Evolutionary conservation across 92 coral and sea anemone species (phyloP).

Genomic region (Ricordea florida): DNA sequence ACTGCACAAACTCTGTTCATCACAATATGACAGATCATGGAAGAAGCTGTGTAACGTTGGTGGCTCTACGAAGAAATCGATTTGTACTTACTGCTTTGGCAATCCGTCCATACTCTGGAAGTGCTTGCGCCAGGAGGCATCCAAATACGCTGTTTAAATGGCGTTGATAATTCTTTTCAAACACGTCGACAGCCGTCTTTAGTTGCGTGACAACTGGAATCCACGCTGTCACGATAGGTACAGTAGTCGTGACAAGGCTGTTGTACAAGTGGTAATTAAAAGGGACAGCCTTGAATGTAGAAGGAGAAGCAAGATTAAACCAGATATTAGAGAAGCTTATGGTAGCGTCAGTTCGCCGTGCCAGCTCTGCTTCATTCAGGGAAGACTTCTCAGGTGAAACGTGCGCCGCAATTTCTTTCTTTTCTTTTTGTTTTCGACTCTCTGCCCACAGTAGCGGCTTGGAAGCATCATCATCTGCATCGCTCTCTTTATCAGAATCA

Average conservation of each 20-base stretch:
- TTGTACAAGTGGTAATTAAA: slow-evolving; percentile 94
- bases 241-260: slow-evolving; percentile 91
- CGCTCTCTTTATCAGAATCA: slow-evolving; percentile 91
- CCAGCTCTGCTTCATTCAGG: slow-evolving; percentile 66
- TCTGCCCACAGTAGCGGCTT: slow-evolving; percentile 35
- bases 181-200: slow-evolving; percentile 23
- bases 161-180: slow-evolving; percentile 61
- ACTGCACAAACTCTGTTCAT: no score
- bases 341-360: slow-evolving; percentile 77
- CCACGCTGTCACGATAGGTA: slow-evolving; percentile 95
- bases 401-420: neutral
- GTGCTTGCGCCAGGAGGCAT: slow-evolving; percentile 91
- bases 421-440: neutral
- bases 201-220: slow-evolving; percentile 79
- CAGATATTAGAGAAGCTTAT: slow-evolving; percentile 80
- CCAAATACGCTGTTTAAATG: slow-evolving; percentile 76
- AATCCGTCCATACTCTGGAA: slow-evolving; percentile 87
- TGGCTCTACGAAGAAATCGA: neutral
- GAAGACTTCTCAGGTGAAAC: slow-evolving; percentile 1
- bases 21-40: no score
- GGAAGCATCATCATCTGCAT: slow-evolving; percentile 57
- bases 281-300: slow-evolving; percentile 90
- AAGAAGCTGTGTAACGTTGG: no score
- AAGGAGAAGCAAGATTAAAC: slow-evolving; percentile 94
- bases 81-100: slow-evolving; percentile 72